Conservation (phyloP, 2,113 vertebrate genomes). For the Ginglymostoma cirratum region DNA sequence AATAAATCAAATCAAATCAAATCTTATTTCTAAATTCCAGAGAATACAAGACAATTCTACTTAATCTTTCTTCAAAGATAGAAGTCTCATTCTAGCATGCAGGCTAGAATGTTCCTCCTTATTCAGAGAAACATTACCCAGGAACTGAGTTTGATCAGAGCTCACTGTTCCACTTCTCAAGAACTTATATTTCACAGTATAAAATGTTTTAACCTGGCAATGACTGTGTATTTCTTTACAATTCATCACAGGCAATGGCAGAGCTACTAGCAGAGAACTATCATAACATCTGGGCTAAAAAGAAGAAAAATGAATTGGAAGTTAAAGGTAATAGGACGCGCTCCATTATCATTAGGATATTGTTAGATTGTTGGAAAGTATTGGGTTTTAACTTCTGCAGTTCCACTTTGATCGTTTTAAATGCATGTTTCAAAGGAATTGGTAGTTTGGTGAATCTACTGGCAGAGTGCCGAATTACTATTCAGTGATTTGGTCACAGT, state of each 20-base stretch:
- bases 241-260: conserved; percentile 76
- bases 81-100: neutral
- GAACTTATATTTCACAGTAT: neutral
- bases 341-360: conserved; percentile 13
- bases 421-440: neutral
- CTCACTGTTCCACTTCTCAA: too few relatives aligned
- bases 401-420: neutral
- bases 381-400: neutral
- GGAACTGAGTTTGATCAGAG: neutral
- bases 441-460: neutral
- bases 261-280: conserved; percentile 96
- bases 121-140: neutral
- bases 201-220: neutral
- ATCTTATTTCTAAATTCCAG: neutral
- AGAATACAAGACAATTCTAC: neutral
- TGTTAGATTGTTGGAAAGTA: neutral
- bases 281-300: conserved; percentile 93
- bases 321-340: conserved; percentile 72
- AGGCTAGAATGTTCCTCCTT: neutral
- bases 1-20: too few relatives aligned
- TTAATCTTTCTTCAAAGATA: neutral
- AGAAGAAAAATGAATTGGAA: conserved; percentile 88
- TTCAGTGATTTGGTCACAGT: neutral
- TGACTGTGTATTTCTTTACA: neutral
- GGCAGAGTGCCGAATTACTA: neutral